A percentile compares a stretch with the other conserved stretches of the same genome.
phyloP scores from a whole-genome alignment of 2,113 vertebrate genomes.

The Hucho hucho region DNA sequence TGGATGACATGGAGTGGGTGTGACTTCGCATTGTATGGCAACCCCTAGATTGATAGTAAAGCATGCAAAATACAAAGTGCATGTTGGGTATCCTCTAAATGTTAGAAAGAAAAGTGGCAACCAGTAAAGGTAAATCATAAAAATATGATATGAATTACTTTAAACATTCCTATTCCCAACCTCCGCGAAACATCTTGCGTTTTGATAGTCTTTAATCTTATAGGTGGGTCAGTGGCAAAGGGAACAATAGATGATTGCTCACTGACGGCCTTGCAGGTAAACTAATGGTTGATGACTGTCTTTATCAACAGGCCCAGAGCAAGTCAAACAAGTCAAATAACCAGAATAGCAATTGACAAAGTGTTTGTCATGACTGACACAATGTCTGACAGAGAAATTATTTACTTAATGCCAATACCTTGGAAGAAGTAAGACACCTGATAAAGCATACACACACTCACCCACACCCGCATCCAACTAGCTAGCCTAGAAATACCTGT shows the following conservation, averaged over 20 bases:
- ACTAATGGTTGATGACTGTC: conserved; percentile 58
- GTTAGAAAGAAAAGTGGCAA: too few species aligned
- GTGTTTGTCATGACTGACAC: conserved; percentile 62
- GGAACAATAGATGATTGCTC: conserved; percentile 71
- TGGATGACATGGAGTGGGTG: background rate
- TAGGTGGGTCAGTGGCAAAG: conserved; percentile 48
- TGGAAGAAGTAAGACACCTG: conserved; percentile 25
- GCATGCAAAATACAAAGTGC: background rate
- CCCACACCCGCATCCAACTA: conserved; percentile 2
- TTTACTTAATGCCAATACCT: conserved; percentile 59
- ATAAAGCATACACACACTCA: conserved; percentile 4
- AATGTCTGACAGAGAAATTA: conserved; percentile 60
- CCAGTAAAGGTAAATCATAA: background rate
- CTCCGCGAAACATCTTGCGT: conserved; percentile 2
- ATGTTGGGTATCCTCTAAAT: too few species aligned
- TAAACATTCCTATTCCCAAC: background rate
- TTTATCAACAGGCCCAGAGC: conserved; percentile 56
- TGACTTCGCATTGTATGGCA: background rate
- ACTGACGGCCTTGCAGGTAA: conserved; percentile 48
- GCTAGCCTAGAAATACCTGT: too few species aligned
- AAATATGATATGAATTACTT: background rate
- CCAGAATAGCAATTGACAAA: conserved; percentile 57
- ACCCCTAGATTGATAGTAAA: background rate
- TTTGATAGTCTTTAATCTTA: conserved; percentile 5
- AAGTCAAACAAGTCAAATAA: conserved; percentile 55